Conservation (phyloP, 2,113 vertebrate species). For the Rhinoptilus africanus region DNA sequence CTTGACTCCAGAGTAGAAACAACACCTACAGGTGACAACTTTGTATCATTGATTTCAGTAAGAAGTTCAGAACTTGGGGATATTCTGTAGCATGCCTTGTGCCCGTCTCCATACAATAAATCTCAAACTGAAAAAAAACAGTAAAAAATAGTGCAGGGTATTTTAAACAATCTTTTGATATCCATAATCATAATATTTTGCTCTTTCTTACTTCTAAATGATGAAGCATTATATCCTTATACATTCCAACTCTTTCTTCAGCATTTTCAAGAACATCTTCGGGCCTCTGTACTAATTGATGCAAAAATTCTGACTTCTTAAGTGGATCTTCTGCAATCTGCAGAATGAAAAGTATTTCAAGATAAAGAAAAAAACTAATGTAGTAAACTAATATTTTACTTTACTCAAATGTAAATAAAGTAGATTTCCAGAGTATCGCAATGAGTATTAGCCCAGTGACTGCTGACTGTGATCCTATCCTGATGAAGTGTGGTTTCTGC, state of each 20-base stretch:
- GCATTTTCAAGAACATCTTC: constrained; percentile 80
- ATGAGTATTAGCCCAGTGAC: neutral
- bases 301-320: constrained; percentile 42
- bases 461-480: neutral
- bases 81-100: neutral
- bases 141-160: neutral
- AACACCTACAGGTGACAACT: neutral
- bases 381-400: neutral
- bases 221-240: constrained; percentile 80
- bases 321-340: constrained; percentile 51
- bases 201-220: constrained; percentile 81
- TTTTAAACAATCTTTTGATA: neutral
- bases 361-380: neutral
- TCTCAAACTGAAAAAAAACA: neutral
- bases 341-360: neutral
- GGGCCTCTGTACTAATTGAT: constrained; percentile 79
- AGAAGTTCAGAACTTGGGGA: neutral
- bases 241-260: constrained; percentile 67
- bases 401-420: neutral
- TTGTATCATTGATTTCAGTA: neutral
- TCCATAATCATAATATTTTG: neutral
- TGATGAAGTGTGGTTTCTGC: neutral
- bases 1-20: neutral
- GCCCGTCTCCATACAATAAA: neutral
- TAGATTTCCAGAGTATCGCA: neutral